Evolutionary conservation across 2,797 vertebrate genomes (phyloP).

Genomic region (Pyrocephalus nanus): DNA sequence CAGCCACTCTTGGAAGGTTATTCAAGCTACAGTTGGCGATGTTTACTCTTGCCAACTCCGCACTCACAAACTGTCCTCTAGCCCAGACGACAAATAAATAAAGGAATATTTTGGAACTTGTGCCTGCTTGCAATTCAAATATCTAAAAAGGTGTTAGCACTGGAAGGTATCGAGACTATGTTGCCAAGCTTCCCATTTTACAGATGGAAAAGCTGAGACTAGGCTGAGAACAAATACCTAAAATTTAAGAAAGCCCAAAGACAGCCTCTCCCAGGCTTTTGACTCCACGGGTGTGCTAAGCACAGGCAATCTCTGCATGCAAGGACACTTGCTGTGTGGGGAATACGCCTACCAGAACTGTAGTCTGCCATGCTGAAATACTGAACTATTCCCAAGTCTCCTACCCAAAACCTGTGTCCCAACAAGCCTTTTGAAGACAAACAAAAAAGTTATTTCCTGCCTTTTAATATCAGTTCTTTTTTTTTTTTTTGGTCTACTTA

Average conservation of each 20-base stretch:
- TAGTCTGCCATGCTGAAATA: background rate
- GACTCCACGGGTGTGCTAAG: background rate
- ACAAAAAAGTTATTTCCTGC: background rate
- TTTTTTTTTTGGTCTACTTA: background rate
- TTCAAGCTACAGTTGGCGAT: background rate
- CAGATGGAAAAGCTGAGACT: background rate
- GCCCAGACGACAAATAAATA: slow-evolving; percentile 16
- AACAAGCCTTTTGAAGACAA: background rate
- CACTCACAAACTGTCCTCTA: background rate
- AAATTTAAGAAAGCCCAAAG: background rate
- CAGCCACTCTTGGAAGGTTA: background rate
- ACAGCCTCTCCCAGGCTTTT: background rate
- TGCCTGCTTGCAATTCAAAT: background rate
- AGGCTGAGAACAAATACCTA: background rate
- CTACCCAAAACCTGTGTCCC: background rate
- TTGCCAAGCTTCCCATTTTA: background rate
- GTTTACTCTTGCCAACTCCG: background rate
- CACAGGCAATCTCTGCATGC: background rate
- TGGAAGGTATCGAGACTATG: background rate
- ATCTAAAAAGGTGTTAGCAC: background rate
- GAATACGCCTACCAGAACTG: background rate
- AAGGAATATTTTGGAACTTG: background rate
- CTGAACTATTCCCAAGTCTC: background rate
- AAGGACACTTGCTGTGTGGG: background rate
- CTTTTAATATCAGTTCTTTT: background rate